Evolutionary conservation across 92 coral and sea anemone genomes (phyloP), one percentile per base, ranked within the genome.

Genomic region (Metridium senile): DNA sequence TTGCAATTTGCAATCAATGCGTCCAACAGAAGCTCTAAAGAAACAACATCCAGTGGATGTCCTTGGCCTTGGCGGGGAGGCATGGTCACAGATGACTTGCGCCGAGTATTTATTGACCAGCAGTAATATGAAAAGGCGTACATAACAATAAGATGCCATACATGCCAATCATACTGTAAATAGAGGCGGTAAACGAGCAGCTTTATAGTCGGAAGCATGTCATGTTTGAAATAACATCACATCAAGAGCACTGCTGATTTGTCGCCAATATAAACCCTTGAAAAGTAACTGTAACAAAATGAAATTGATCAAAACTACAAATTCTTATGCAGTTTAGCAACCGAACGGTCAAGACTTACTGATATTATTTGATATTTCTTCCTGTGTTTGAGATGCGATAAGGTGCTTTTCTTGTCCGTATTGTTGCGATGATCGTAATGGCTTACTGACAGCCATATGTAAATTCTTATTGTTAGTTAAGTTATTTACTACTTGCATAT

Each of bases 51-150:
- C 49, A 6, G 6, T 39, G n/a, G n/a, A 6, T 54, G 25, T 54
- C 59, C 59, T 54, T 54, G 59, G 25, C 59, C 59, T 54, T 54
- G 23, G 25, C 20, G 59, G 3, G 25, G 25, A 21, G 2, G 23
- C 20, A 21, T 54, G 65, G 76, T 71, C 76, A 71, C 76, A 71
- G 76, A 27, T 54, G 76, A 71, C 31, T 26, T 23, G 66, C 30
- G 66, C 32, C 66, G 66, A 54, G 59, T 54, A 54, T 10, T n/a
- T 9, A 13, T 16, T 54, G 59, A 9, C 17, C 59, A 61, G 9
- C 13, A 61, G 31, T 1, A 7, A 1, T 30, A 23, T 61, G 66
- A 1, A 30, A 8, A 11, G 69, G 69, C 31, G 69, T 63, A 30
- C 31, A 31, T 63, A 23, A 23, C 43, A 63, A 28, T 63, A 19